Evolutionary conservation across 92 coral and sea anemone species (phyloP).

Genomic region (Porites lobata): DNA sequence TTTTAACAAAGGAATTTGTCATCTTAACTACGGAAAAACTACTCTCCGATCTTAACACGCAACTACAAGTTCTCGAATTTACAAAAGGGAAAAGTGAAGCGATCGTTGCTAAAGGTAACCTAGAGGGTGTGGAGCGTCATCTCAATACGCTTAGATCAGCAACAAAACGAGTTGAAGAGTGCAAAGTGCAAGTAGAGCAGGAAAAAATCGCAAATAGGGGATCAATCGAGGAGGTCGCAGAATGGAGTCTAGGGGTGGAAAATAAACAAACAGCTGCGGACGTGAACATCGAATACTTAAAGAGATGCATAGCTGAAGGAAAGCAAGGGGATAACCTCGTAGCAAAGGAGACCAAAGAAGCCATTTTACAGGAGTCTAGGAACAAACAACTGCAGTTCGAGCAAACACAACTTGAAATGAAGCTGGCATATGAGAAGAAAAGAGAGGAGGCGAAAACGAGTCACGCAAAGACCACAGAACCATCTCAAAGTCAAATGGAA

Average conservation of each 20-base stretch:
- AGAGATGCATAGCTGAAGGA: too few species aligned
- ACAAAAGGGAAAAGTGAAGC: constrained; percentile 40
- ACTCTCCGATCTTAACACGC: background rate
- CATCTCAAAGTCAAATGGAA: too few species aligned
- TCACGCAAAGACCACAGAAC: too few species aligned
- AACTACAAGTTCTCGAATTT: constrained; percentile 21
- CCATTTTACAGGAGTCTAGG: too few species aligned
- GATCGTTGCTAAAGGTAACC: constrained; percentile 42
- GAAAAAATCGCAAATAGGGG: constrained; percentile 4
- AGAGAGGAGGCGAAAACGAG: too few species aligned
- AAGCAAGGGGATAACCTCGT: background rate
- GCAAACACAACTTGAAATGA: too few species aligned
- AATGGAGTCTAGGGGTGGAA: constrained; percentile 4
- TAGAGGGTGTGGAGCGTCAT: constrained; percentile 41
- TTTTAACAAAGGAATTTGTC: too few species aligned
- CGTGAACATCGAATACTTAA: background rate
- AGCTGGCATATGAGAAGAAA: too few species aligned
- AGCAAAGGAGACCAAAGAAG: too few species aligned
- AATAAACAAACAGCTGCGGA: background rate
- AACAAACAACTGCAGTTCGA: too few species aligned
- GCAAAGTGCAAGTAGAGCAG: constrained; percentile 20
- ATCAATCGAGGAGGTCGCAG: background rate
- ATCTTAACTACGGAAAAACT: too few species aligned
- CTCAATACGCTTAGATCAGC: constrained; percentile 45
- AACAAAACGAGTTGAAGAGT: constrained; percentile 23